Percentiles rank a stretch among this genome's conserved stretches.
phyloP scores from a whole-genome alignment of 2,797 vertebrate genomes.

The Labeo calbasu region DNA sequence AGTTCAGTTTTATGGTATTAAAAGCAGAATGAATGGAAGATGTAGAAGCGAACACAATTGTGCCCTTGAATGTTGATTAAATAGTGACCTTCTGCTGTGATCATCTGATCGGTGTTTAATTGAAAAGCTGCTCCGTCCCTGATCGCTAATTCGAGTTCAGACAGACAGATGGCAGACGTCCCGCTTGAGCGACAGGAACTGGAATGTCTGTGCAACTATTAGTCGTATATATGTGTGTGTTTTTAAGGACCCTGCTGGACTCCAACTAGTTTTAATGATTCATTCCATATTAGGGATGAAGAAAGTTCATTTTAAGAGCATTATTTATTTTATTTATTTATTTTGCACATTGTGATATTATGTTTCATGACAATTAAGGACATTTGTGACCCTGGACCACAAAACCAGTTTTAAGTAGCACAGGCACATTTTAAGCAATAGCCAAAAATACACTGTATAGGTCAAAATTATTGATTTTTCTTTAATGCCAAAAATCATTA shows the following conservation, averaged over 20 bases:
- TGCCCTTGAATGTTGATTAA: slow-evolving; percentile 1
- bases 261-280: not conserved
- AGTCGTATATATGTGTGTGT: not conserved
- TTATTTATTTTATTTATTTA: not conserved
- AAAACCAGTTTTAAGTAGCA: no score
- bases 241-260: not conserved
- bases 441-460: no score
- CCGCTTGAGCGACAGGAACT: slow-evolving; percentile 14
- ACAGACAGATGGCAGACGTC: slow-evolving; percentile 18
- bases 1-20: not conserved
- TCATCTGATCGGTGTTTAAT: slow-evolving; percentile 1
- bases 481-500: no score
- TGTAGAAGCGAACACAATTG: not conserved
- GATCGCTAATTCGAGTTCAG: slow-evolving; percentile 29
- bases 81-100: not conserved
- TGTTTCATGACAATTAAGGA: not conserved
- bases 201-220: slow-evolving; percentile 14
- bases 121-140: slow-evolving; percentile 45
- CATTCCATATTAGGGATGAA: not conserved
- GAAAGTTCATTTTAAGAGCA: not conserved
- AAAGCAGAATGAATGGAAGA: not conserved
- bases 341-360: not conserved
- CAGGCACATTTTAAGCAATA: no score
- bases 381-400: no score
- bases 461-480: no score